These are phyloP conservation scores for Teleiodes luculella DNA, from an alignment of 2,888 invertebrate species.

Conservation along the genomic window DNA sequence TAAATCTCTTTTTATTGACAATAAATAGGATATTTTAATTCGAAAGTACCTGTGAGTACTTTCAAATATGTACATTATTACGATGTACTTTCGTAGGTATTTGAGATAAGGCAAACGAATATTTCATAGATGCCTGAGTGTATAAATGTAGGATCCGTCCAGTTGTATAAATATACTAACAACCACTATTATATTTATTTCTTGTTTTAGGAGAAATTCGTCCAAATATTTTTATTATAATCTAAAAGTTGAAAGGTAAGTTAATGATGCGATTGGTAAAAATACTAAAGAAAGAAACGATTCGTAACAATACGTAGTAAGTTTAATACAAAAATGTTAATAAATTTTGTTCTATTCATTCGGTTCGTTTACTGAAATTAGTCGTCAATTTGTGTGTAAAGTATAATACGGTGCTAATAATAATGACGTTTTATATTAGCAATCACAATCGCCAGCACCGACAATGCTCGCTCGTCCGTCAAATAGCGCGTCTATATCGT, in stretches of 20 bases:
- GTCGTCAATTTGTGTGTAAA: slow-evolving; percentile 32
- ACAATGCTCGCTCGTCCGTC: slow-evolving; percentile 36
- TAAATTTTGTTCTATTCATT: slow-evolving; percentile 12
- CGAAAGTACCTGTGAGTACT: background rate
- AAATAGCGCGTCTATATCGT: slow-evolving; percentile 41
- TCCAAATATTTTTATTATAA: no score
- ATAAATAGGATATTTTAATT: slow-evolving; percentile 8
- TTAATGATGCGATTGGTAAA: no score
- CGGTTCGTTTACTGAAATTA: slow-evolving; percentile 29
- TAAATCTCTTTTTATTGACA: background rate
- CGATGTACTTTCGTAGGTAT: slow-evolving; percentile 2
- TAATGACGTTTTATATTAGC: slow-evolving; percentile 62
- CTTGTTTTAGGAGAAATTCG: no score
- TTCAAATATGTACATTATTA: background rate
- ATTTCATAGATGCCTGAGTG: no score
- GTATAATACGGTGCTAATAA: slow-evolving; percentile 45
- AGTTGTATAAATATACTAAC: no score
- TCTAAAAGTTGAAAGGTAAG: no score
- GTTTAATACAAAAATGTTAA: background rate
- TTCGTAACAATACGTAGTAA: no score
- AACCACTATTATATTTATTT: no score
- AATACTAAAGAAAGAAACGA: no score
- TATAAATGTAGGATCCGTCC: no score
- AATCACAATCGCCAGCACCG: slow-evolving; percentile 51
- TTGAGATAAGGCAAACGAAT: background rate